Evolutionary conservation across 1,140 invertebrate genomes (phyloP).

Genomic region (Parasteatoda tepidariorum): DNA sequence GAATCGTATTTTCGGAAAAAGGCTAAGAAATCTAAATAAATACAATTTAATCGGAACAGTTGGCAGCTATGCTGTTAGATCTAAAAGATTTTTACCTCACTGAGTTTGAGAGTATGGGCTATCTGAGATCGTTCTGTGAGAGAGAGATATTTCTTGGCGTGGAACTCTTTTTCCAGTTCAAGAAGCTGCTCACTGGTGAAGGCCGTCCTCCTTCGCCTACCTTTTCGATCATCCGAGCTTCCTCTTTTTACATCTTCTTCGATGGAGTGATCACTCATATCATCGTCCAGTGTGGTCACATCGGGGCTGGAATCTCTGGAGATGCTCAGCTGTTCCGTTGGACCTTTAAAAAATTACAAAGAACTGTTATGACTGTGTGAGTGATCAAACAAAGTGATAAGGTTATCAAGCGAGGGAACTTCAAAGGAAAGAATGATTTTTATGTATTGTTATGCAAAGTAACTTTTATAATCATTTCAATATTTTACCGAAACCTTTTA

Average conservation of each 20-base stretch:
- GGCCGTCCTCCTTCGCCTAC: slow-evolving; percentile 85
- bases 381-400: too few relatives aligned
- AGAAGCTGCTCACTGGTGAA: slow-evolving; percentile 96
- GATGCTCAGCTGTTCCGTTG: slow-evolving; percentile 25
- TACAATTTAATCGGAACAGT: too few relatives aligned
- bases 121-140: slow-evolving; percentile 95
- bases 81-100: too few relatives aligned
- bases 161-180: slow-evolving; percentile 95
- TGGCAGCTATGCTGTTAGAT: too few relatives aligned
- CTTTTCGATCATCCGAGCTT: neutral
- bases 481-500: too few relatives aligned
- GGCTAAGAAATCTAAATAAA: too few relatives aligned
- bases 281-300: slow-evolving; percentile 49
- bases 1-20: too few relatives aligned
- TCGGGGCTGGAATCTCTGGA: slow-evolving; percentile 46
- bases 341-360: slow-evolving; percentile 28
- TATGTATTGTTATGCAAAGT: too few relatives aligned
- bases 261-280: slow-evolving; percentile 14
- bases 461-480: too few relatives aligned
- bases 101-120: slow-evolving; percentile 88
- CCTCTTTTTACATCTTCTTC: neutral
- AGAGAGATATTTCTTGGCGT: slow-evolving; percentile 96
- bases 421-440: too few relatives aligned
- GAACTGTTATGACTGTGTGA: too few relatives aligned
- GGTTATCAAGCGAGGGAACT: too few relatives aligned